Evolutionary conservation across 2,113 vertebrate species (phyloP).

Genomic region (Caranx ignobilis): DNA sequence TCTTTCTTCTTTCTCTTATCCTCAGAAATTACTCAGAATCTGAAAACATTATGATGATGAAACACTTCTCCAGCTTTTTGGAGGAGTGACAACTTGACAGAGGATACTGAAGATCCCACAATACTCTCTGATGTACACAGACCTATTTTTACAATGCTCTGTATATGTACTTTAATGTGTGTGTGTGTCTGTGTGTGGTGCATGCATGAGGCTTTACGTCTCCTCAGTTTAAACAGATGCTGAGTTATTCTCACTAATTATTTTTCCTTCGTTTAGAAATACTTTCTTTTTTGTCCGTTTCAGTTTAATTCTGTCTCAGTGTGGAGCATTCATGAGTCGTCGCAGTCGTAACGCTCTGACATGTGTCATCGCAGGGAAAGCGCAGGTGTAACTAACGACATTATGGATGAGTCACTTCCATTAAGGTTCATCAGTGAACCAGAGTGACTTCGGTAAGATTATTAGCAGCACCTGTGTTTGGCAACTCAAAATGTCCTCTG

Average conservation of each 20-base stretch:
- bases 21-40: slow-evolving; percentile 28
- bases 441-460: slow-evolving; percentile 21
- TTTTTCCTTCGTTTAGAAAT: slow-evolving; percentile 7
- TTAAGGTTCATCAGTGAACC: slow-evolving; percentile 10
- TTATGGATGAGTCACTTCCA: slow-evolving; percentile 17
- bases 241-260: not conserved
- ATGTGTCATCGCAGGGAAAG: not conserved
- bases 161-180: not conserved
- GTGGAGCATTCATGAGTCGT: not conserved
- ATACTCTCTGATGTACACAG: not conserved
- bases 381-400: slow-evolving; percentile 27
- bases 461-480: slow-evolving; percentile 20
- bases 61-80: slow-evolving; percentile 17
- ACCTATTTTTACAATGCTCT: slow-evolving; percentile 5
- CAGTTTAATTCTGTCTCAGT: not conserved
- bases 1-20: slow-evolving; percentile 6
- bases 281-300: not conserved
- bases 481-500: slow-evolving; percentile 4
- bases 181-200: not conserved
- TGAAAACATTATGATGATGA: slow-evolving; percentile 44
- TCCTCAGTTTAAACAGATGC: not conserved
- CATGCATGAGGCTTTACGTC: not conserved
- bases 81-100: slow-evolving; percentile 25
- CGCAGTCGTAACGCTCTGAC: not conserved
- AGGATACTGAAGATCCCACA: slow-evolving; percentile 19